These are phyloP conservation scores for Sphyrna mokarran DNA, from an alignment of 2,113 vertebrate genomes.

Conservation along the genomic window DNA sequence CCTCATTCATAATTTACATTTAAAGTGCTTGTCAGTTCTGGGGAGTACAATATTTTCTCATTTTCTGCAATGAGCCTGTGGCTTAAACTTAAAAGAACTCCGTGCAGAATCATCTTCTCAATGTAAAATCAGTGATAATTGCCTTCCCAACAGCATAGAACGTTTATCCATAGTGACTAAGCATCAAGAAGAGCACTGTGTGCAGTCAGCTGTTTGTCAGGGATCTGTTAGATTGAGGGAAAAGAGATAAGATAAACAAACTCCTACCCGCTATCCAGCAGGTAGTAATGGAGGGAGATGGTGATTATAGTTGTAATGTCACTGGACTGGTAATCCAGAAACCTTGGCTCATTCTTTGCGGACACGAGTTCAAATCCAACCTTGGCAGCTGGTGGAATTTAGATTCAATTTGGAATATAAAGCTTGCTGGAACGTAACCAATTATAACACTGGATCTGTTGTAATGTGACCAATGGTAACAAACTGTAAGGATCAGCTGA, in stretches of 20 bases:
- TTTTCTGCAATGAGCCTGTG: neutral
- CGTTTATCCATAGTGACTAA: neutral
- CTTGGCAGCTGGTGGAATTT: neutral
- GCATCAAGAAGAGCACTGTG: neutral
- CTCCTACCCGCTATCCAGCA: neutral
- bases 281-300: neutral
- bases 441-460: too few species aligned
- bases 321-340: too few species aligned
- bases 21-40: neutral
- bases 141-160: neutral
- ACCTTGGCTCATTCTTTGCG: too few species aligned
- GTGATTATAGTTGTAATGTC: too few species aligned
- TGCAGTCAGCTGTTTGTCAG: neutral
- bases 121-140: neutral
- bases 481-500: too few species aligned
- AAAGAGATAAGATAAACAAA: neutral
- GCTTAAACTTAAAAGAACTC: neutral
- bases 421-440: too few species aligned
- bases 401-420: too few species aligned
- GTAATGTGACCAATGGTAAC: too few species aligned
- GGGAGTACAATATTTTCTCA: neutral
- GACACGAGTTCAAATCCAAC: too few species aligned
- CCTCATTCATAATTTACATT: neutral
- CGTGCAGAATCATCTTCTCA: neutral
- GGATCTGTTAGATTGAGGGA: neutral